These are phyloP conservation scores for Carcharodon carcharias DNA, from an alignment of 2,797 vertebrate species.

Conservation along the genomic window DNA sequence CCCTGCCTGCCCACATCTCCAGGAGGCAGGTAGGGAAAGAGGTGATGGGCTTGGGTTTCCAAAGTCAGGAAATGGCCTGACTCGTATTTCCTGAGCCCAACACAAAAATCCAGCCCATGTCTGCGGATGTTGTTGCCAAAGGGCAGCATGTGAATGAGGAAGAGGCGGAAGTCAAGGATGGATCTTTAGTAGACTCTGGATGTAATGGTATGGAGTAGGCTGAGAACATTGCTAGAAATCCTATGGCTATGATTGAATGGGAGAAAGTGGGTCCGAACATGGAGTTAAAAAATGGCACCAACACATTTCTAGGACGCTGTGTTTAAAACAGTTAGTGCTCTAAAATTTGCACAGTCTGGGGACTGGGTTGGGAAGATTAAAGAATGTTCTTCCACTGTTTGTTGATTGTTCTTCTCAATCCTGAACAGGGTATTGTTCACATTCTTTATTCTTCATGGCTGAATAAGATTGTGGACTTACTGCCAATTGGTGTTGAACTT, in stretches of 20 bases:
- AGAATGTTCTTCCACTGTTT: not conserved
- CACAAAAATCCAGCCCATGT: not conserved
- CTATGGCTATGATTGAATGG: not conserved
- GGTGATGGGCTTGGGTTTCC: not conserved
- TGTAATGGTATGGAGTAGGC: not conserved
- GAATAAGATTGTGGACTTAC: not conserved
- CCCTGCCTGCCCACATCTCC: not conserved
- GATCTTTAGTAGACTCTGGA: not conserved
- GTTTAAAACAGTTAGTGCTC: not conserved
- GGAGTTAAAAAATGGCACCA: not conserved
- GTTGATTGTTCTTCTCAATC: not conserved
- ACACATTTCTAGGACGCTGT: not conserved
- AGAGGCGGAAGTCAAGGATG: not conserved
- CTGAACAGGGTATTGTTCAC: not conserved
- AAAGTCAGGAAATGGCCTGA: not conserved
- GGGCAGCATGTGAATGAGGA: not conserved
- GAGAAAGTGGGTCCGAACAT: not conserved
- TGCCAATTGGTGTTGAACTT: not conserved
- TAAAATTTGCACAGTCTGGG: not conserved
- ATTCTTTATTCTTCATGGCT: not conserved
- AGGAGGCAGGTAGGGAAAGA: not conserved
- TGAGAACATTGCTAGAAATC: not conserved
- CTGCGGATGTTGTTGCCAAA: not conserved
- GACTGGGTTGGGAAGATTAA: not conserved
- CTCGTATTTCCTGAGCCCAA: not conserved